Evolutionary conservation across 2,797 vertebrate species (phyloP).

Genomic region (Dendrocincla tyrannina): DNA sequence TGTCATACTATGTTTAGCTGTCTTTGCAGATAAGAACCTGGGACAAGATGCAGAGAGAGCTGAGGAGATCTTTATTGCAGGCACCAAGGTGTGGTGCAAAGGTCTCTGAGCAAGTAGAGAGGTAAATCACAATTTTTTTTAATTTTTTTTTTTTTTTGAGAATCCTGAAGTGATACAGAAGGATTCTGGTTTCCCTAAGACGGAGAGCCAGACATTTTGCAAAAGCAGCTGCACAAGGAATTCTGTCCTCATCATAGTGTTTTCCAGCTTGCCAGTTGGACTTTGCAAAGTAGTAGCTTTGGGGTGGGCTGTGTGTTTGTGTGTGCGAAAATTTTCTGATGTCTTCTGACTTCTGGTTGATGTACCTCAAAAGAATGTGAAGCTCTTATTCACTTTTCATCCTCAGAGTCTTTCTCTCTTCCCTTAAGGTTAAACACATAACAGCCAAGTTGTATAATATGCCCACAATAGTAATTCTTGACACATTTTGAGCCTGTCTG

Average conservation of each 20-base stretch:
- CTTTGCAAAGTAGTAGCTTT: neutral
- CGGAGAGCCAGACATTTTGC: neutral
- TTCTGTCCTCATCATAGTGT: rapidly evolving
- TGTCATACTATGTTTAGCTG: neutral
- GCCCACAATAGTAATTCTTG: conserved; percentile 51
- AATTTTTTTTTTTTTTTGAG: neutral
- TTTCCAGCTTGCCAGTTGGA: neutral
- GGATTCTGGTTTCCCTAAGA: neutral
- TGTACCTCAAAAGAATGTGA: neutral
- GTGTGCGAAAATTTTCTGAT: neutral
- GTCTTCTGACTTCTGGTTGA: neutral
- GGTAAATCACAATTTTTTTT: neutral
- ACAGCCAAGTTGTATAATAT: conserved; percentile 51
- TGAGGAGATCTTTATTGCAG: neutral
- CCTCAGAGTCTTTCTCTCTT: neutral
- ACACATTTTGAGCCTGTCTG: conserved; percentile 41
- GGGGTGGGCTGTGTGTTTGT: rapidly evolving
- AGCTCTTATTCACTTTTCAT: neutral
- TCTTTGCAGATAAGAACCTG: neutral
- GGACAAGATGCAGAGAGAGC: neutral
- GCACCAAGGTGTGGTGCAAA: neutral
- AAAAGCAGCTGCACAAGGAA: neutral
- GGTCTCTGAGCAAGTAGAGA: neutral
- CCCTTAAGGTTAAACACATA: conserved; percentile 19
- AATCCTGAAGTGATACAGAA: neutral